These are phyloP conservation scores for Chelon labrosus DNA, from an alignment of 2,797 vertebrate species.

Conservation along the genomic window DNA sequence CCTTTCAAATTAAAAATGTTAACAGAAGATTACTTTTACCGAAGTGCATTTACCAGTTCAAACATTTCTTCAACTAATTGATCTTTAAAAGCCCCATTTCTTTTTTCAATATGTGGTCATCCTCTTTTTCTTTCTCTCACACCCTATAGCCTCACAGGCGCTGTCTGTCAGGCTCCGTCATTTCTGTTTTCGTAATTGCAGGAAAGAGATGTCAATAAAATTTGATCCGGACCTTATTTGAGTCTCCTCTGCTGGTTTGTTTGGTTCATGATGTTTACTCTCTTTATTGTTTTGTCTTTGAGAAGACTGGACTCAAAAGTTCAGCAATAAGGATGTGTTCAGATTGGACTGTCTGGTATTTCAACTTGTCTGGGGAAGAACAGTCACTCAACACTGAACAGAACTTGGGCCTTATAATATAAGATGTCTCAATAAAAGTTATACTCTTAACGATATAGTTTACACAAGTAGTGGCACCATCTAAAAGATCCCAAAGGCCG, in stretches of 20 bases:
- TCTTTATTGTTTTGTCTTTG: conserved; percentile 66
- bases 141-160: background rate
- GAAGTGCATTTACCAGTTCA: too few relatives aligned
- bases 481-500: background rate
- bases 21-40: too few relatives aligned
- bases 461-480: background rate
- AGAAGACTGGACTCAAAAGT: conserved; percentile 37
- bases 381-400: conserved; percentile 8
- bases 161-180: conserved; percentile 31
- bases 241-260: conserved; percentile 42
- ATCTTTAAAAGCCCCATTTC: background rate
- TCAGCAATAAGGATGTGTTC: conserved; percentile 56
- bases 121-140: conserved; percentile 1
- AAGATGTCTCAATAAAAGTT: background rate
- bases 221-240: conserved; percentile 55
- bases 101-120: background rate
- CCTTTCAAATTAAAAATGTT: too few relatives aligned
- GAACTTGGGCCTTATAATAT: background rate
- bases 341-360: conserved; percentile 23
- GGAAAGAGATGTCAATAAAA: conserved; percentile 58
- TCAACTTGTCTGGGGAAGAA: conserved; percentile 17
- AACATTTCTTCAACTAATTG: too few relatives aligned
- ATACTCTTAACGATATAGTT: background rate
- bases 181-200: conserved; percentile 55
- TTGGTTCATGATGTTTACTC: conserved; percentile 58